Percentiles rank a stretch among this genome's conserved stretches.
These are phyloP conservation scores for Austrolebias charrua DNA, from an alignment of 2,797 vertebrate species.

Conservation along the genomic window DNA sequence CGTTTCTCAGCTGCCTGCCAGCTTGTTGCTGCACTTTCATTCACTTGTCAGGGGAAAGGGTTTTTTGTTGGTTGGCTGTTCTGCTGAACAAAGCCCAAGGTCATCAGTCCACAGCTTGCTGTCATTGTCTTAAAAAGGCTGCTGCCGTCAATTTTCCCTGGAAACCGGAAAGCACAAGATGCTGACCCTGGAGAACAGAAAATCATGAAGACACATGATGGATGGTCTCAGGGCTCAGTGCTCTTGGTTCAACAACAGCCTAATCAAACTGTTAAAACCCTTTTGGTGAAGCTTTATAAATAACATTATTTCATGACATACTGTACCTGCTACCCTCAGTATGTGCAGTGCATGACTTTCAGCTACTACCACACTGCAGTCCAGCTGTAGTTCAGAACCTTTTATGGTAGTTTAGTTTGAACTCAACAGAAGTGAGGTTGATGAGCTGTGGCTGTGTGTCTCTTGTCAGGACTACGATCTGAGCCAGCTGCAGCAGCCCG, in stretches of 20 bases:
- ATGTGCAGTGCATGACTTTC: no score
- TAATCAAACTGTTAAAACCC: no score
- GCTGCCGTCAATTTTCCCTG: constrained; percentile 24
- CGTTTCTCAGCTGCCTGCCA: no score
- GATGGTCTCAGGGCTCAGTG: no score
- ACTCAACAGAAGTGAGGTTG: background rate
- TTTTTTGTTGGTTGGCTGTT: constrained; percentile 21
- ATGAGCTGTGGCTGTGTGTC: constrained; percentile 15
- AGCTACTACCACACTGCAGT: no score
- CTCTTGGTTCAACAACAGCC: no score
- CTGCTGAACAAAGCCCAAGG: constrained; percentile 46
- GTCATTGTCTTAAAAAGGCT: constrained; percentile 36
- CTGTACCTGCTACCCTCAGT: no score
- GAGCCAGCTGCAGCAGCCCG: constrained; percentile 97
- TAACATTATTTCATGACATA: no score
- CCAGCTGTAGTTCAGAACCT: no score
- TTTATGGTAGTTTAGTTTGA: no score
- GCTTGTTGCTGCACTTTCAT: constrained; percentile 13
- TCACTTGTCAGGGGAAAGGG: constrained; percentile 11
- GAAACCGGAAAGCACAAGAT: constrained; percentile 32
- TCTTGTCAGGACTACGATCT: constrained; percentile 91
- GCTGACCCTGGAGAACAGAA: background rate
- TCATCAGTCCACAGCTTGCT: constrained; percentile 29
- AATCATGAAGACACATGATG: no score
- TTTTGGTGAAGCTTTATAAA: no score